Evolutionary conservation across 2,797 vertebrate species (phyloP), one percentile per base, ranked within the genome.

Genomic region (Rallus crepitans): DNA sequence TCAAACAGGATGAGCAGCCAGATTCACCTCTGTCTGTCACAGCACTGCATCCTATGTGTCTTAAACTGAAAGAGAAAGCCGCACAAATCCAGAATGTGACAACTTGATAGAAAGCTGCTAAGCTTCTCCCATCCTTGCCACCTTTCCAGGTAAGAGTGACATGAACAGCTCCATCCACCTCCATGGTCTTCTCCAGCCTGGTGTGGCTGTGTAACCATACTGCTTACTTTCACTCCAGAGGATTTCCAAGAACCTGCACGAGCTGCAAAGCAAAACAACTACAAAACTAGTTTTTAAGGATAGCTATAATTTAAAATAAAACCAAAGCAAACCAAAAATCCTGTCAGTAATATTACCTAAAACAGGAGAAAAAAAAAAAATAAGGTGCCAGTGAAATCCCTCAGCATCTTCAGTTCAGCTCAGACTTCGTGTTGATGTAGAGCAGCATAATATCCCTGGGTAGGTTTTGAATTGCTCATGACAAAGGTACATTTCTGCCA

Each of bases 401-500:
- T 13, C 27, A 65, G 40, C 27, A 56, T 42, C 69, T 75, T 79
- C 25, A 37, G 21, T 69, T 93, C 69, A 78, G 17, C 30, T 95
- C 88, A 52, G 61, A 30, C 16, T 64, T 37, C 42, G n/a, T 48
- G 64, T 35, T 90, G 70, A 87, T 56, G 52, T 90, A 63, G 55
- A 76, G 56, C 52, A 87, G 39, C 48, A 89, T 88, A 90, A 93
- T 53, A 90, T 69, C 80, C 33, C 61, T 59, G 80, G 90, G 78
- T 40, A 89, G 80, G 48, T 86, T 93, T 81, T 93, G 70, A 96
- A 90, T 87, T 70, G 59, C n/a, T 94, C 35, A 2, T 89, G 81
- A 90, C 73, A 93, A 63, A 94, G 66, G 73, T 55, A 89, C 70
- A 56, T 89, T 91, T 93, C 88, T 95, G 78, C 48, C 80, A 84